Conservation (phyloP, 1,140 invertebrate species). For the Drosophila kepulauana region DNA sequence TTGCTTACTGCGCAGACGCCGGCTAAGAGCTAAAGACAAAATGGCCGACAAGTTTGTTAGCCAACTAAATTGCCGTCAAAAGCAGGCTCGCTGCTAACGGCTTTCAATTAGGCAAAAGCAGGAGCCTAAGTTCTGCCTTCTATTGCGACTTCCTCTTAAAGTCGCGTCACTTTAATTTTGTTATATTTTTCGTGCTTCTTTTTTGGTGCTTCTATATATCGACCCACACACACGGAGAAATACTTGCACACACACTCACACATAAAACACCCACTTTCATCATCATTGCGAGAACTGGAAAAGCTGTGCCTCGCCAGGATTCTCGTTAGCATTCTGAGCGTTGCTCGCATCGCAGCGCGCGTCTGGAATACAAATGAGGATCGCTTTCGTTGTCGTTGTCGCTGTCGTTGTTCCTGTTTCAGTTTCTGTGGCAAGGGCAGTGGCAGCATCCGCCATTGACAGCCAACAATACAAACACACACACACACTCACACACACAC, state of each 20-base stretch:
- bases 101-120: slow-evolving; percentile 68
- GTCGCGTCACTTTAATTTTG: slow-evolving; percentile 62
- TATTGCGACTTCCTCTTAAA: slow-evolving; percentile 45
- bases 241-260: slow-evolving; percentile 22
- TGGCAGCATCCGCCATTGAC: slow-evolving; percentile 77
- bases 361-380: slow-evolving; percentile 84
- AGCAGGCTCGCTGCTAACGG: slow-evolving; percentile 52
- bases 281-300: slow-evolving; percentile 40
- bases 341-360: slow-evolving; percentile 69
- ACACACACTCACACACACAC: slow-evolving; percentile 38
- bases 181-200: slow-evolving; percentile 38
- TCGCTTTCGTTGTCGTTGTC: slow-evolving; percentile 73
- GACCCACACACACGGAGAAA: slow-evolving; percentile 54
- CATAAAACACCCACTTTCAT: slow-evolving; percentile 74
- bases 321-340: slow-evolving; percentile 72
- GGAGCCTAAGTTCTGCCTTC: neutral
- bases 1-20: slow-evolving; percentile 2
- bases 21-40: slow-evolving; percentile 26
- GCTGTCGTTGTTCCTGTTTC: slow-evolving; percentile 30
- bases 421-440: slow-evolving; percentile 38
- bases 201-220: slow-evolving; percentile 42
- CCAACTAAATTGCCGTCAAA: slow-evolving; percentile 48
- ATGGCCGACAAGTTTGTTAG: slow-evolving; percentile 31
- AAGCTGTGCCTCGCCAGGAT: slow-evolving; percentile 35
- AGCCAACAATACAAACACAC: slow-evolving; percentile 39